Evolutionary conservation across 2,888 invertebrate species (phyloP).

Genomic region (Caenorhabditis sp.): DNA sequence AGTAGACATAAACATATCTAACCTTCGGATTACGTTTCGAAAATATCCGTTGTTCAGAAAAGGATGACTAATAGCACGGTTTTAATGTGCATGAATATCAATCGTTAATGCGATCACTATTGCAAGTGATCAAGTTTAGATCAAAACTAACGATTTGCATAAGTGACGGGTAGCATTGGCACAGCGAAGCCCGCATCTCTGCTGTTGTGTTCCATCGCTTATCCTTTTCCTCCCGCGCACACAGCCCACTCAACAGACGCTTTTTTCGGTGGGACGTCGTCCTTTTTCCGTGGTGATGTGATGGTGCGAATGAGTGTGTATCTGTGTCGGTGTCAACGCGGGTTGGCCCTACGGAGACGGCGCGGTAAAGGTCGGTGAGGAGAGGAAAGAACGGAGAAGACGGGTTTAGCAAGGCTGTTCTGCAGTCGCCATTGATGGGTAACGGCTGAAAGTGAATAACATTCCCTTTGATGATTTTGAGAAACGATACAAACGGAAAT

Average conservation of each 20-base stretch:
- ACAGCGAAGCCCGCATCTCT: conserved; percentile 50
- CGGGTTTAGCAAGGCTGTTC: conserved; percentile 36
- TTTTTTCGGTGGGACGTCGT: conserved; percentile 25
- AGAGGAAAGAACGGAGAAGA: conserved; percentile 19
- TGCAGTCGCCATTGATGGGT: conserved; percentile 46
- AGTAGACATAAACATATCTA: not conserved
- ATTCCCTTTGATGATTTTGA: not conserved
- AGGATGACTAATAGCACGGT: too few species aligned
- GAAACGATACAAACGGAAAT: conserved; percentile 12
- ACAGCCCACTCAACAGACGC: not conserved
- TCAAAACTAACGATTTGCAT: conserved; percentile 59
- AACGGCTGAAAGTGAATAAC: conserved; percentile 35
- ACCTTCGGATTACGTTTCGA: not conserved
- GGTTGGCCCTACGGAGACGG: conserved; percentile 8
- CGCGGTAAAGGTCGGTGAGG: conserved; percentile 40
- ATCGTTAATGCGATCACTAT: too few species aligned
- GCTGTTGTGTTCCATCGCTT: conserved; percentile 25
- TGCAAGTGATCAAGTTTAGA: not conserved
- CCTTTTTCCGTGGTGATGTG: conserved; percentile 9
- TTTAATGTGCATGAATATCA: too few species aligned
- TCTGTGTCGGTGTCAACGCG: conserved; percentile 10
- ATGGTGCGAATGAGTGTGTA: conserved; percentile 10
- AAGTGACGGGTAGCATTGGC: conserved; percentile 60
- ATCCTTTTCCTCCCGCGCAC: conserved; percentile 3
- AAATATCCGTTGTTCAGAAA: not conserved